phyloP scores from a whole-genome alignment of 2,888 invertebrate genomes.

The Drosophila anomalipes region DNA sequence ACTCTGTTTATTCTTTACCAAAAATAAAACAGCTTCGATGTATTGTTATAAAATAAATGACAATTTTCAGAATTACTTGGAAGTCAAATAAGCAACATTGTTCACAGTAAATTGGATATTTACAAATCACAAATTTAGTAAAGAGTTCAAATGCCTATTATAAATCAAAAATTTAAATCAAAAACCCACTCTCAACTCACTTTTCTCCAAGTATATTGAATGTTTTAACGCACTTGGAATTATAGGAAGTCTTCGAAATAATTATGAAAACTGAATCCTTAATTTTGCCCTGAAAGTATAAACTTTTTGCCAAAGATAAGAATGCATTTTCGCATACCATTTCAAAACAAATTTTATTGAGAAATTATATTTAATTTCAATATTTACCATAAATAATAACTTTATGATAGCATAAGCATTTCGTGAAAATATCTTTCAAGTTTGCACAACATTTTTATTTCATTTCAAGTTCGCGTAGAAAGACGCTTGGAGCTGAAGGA shows the following conservation, averaged over 20 bases:
- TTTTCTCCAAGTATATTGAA: not conserved
- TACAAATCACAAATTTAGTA: not conserved
- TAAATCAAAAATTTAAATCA: not conserved
- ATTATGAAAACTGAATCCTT: not conserved
- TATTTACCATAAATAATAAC: not conserved
- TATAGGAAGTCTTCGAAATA: not conserved
- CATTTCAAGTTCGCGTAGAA: slow-evolving; percentile 4
- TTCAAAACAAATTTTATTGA: not conserved
- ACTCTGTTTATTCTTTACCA: slow-evolving; percentile 36
- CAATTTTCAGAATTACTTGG: not conserved
- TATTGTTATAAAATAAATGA: slow-evolving; percentile 8
- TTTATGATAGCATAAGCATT: not conserved
- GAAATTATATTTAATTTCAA: not conserved
- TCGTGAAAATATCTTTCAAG: not conserved
- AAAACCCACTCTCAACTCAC: not conserved
- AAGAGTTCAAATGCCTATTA: not conserved
- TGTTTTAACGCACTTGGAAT: not conserved
- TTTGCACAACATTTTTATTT: slow-evolving; percentile 6
- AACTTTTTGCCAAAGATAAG: not conserved
- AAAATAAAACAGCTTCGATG: slow-evolving; percentile 5
- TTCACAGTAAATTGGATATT: not conserved
- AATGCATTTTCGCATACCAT: not conserved
- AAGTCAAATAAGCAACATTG: not conserved
- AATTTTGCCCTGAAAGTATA: not conserved
- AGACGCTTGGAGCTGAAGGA: not conserved